phyloP scores from a whole-genome alignment of 2,797 vertebrate genomes.

The Enteromius treurensis region DNA sequence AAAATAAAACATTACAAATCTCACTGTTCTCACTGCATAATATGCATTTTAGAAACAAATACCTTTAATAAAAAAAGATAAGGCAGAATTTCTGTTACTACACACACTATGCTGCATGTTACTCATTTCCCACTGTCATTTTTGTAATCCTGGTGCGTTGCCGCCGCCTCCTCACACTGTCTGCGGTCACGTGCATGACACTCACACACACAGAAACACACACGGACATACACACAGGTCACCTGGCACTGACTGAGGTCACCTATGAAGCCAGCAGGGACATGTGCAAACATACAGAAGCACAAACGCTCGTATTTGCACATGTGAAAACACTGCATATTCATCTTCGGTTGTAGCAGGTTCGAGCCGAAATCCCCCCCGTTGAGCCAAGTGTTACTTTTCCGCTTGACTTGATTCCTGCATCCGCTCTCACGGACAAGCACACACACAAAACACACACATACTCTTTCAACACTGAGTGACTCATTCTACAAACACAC shows the following conservation, averaged over 20 bases:
- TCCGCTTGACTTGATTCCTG: constrained; percentile 55
- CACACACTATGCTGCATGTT: background rate
- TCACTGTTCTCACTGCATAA: background rate
- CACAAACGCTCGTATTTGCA: constrained; percentile 37
- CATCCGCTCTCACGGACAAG: constrained; percentile 51
- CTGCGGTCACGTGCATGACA: constrained; percentile 16
- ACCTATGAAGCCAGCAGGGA: constrained; percentile 26
- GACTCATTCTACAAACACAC: constrained; percentile 41
- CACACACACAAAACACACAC: constrained; percentile 29
- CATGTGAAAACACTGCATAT: constrained; percentile 44
- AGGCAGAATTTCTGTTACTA: background rate
- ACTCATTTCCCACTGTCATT: background rate
- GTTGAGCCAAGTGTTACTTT: constrained; percentile 55
- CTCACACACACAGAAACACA: constrained; percentile 34
- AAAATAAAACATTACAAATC: background rate
- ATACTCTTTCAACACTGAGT: constrained; percentile 26
- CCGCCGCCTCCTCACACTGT: background rate
- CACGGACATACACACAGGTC: background rate
- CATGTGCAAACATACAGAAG: constrained; percentile 40
- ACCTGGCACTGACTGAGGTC: constrained; percentile 40
- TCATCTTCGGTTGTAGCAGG: constrained; percentile 47
- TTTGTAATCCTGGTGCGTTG: background rate
- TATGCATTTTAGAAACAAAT: background rate
- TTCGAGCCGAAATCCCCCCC: constrained; percentile 46
- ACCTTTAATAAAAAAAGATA: background rate